Base-by-base conservation (phyloP, 2,797 vertebrate genomes). In the Orestias chungarensis region DNA sequence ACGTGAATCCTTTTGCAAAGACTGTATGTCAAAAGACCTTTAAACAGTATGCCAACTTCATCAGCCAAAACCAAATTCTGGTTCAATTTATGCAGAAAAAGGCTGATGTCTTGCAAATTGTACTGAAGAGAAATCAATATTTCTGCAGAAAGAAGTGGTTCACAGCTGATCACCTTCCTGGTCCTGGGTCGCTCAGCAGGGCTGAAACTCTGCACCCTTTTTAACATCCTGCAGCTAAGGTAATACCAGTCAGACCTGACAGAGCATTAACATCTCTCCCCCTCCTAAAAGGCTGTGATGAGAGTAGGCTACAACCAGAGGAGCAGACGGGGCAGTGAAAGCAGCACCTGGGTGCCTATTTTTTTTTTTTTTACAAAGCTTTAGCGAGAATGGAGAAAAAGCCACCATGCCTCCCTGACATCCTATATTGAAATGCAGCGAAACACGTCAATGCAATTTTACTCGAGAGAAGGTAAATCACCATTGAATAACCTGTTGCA, bases 221-320 rank as follows among this genome's bases (percentile, higher is more conserved):
- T 64, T 76, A 81, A 83, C 81, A 81, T 83, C 80, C 80, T 83
- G 75, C 74, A 84, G 76, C 87, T 84, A 81, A 80, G 82, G 88
- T 89, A 89, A 89, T 84, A 82, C 73, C 78, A 92, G 81, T 86
- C 83, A 81, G 88, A 85, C 86, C 87, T 82, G 88, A 90, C 88
- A 85, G 75, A 80, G 86, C 77, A 88, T 91, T 91, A 91, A 86
- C 83, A 87, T 83, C 85, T 81, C 71, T 47, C 64, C 54, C 65
- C 62, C 80, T 73, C 75, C 70, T 68, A 65, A 85, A 86, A 20
- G 73, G 79, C 82, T 78, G 87, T 64, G 9, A 78, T 78, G 81
- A 85, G 82, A 88, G 68, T 18, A 20, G 54, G 67, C 74, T 69
- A 38, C 6, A 87, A 87, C 75, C 82, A 85, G 74, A 76, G 70